These are phyloP conservation scores for Geotrupes spiniger DNA, from an alignment of 2,888 invertebrate genomes.

Conservation along the genomic window DNA sequence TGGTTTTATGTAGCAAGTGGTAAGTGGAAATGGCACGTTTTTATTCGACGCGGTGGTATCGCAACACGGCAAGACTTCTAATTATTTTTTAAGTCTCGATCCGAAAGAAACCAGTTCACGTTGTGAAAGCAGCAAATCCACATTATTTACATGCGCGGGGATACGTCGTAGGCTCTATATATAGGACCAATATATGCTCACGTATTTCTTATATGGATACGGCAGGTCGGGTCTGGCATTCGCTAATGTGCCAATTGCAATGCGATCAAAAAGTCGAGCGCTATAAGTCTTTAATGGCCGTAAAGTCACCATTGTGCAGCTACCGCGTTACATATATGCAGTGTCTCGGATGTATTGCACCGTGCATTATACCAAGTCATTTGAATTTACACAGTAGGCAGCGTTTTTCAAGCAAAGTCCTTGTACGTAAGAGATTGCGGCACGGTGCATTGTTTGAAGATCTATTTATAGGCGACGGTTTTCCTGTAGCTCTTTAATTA, in stretches of 20 bases:
- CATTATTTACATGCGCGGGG: no score
- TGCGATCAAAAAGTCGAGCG: constrained; percentile 12
- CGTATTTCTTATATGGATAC: constrained; percentile 17
- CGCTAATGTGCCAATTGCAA: constrained; percentile 32
- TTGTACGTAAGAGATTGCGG: constrained; percentile 3
- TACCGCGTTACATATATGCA: constrained; percentile 15
- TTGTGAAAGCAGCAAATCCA: no score
- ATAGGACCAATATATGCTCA: constrained; percentile 8
- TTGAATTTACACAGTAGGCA: constrained; percentile 6
- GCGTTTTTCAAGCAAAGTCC: constrained; percentile 4
- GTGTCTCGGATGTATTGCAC: constrained; percentile 2
- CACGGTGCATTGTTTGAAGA: constrained; percentile 4
- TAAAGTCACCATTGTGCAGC: constrained; percentile 9
- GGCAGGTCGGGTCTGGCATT: constrained; percentile 25
- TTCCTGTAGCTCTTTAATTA: constrained; percentile 3
- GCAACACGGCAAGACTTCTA: no score
- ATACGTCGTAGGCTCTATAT: background rate
- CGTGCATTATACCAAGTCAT: constrained; percentile 5
- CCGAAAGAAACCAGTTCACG: no score
- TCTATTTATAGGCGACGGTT: background rate
- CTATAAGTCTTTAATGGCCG: constrained; percentile 13
- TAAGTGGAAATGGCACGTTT: no score
- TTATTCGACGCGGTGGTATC: no score
- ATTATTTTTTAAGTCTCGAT: no score
- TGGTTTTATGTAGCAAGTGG: no score